A percentile compares a stretch with the other conserved stretches of the same genome.
Evolutionary conservation across 2,888 invertebrate genomes (phyloP).

Genomic region (Drosophila lutescens): DNA sequence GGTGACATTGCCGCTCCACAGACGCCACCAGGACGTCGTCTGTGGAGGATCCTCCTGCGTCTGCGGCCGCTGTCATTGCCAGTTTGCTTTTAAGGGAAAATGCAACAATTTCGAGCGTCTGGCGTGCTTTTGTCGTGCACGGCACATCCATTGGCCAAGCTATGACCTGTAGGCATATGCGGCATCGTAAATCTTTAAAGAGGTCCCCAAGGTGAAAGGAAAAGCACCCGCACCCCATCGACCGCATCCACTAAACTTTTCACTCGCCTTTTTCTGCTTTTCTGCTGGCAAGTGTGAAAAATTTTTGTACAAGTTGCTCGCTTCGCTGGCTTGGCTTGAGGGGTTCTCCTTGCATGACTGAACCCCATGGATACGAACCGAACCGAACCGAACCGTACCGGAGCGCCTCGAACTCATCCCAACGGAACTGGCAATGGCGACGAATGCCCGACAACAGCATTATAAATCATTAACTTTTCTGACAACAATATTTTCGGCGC

Average conservation of each 20-base stretch:
- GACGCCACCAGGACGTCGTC: slow-evolving; percentile 27
- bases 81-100: slow-evolving; percentile 73
- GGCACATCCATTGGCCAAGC: slow-evolving; percentile 53
- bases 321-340: slow-evolving; percentile 55
- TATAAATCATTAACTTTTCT: slow-evolving; percentile 79
- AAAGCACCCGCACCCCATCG: slow-evolving; percentile 12
- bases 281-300: slow-evolving; percentile 71
- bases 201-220: slow-evolving; percentile 77
- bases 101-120: slow-evolving; percentile 78
- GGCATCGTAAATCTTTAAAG: slow-evolving; percentile 83
- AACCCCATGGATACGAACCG: slow-evolving; percentile 19
- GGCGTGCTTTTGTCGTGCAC: slow-evolving; percentile 41
- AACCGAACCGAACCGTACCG: background rate
- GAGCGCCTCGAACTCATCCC: slow-evolving; percentile 11
- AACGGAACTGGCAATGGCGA: slow-evolving; percentile 20
- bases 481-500: slow-evolving; percentile 75
- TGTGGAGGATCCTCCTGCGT: slow-evolving; percentile 12
- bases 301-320: slow-evolving; percentile 78
- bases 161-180: slow-evolving; percentile 82
- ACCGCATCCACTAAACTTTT: slow-evolving; percentile 53
- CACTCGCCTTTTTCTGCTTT: slow-evolving; percentile 39
- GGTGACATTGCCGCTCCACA: slow-evolving; percentile 63
- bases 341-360: slow-evolving; percentile 47
- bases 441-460: slow-evolving; percentile 64
- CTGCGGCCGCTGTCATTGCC: slow-evolving; percentile 65